phyloP scores from a whole-genome alignment of 2,797 vertebrate genomes.

The Diplodus sargus region DNA sequence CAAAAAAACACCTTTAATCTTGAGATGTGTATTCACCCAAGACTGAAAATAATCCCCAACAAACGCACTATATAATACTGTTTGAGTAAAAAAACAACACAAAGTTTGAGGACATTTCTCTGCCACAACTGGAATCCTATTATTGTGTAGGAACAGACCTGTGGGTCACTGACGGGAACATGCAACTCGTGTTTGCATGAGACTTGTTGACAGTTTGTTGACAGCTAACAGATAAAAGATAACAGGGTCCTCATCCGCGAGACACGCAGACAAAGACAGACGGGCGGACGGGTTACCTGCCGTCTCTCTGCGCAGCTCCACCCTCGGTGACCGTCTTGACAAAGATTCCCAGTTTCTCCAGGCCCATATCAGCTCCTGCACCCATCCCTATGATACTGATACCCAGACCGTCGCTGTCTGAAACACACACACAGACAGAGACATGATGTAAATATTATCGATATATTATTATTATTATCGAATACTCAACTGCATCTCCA shows the following conservation, averaged over 20 bases:
- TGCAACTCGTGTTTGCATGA: background rate
- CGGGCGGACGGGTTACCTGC: constrained; percentile 85
- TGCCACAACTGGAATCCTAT: background rate
- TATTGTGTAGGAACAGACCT: background rate
- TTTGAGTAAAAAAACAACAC: background rate
- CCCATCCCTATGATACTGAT: constrained; percentile 99
- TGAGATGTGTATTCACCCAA: background rate
- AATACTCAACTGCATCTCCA: background rate
- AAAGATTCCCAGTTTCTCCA: constrained; percentile 98
- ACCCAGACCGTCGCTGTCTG: constrained; percentile 94
- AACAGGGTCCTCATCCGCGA: background rate
- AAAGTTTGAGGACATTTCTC: background rate
- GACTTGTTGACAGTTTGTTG: background rate
- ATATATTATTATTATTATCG: too few relatives aligned
- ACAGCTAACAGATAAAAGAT: background rate
- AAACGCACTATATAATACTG: background rate
- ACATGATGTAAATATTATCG: background rate
- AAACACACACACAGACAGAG: constrained; percentile 23
- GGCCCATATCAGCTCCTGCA: constrained; percentile 96
- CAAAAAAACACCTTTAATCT: background rate
- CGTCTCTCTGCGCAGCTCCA: constrained; percentile 93
- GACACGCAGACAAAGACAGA: too few relatives aligned
- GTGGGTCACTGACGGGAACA: background rate
- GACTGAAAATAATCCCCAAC: background rate
- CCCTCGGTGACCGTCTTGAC: constrained; percentile 97